phyloP scores from a whole-genome alignment of 2,113 vertebrate species.

The Urocolius indicus region DNA sequence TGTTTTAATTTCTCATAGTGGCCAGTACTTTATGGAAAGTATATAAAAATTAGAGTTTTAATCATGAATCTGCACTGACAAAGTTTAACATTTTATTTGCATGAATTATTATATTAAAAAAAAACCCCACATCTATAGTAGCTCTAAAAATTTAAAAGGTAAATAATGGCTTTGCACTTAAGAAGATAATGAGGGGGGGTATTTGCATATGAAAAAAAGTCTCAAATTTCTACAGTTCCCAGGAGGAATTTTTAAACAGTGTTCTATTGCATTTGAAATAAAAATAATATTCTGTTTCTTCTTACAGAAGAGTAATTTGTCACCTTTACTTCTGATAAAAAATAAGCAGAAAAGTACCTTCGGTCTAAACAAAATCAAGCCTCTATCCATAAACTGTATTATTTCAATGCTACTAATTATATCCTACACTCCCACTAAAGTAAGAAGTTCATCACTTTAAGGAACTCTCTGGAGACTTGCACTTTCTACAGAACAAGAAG shows the following conservation, averaged over 20 bases:
- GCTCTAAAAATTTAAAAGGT: background rate
- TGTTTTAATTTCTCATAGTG: background rate
- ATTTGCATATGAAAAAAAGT: background rate
- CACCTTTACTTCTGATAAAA: background rate
- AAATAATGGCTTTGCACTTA: background rate
- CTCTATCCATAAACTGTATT: background rate
- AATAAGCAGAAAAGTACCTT: background rate
- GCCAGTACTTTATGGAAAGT: background rate
- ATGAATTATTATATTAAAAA: background rate
- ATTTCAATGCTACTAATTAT: background rate
- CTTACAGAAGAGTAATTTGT: background rate
- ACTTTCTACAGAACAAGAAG: background rate
- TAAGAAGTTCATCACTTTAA: background rate
- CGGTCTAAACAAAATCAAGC: background rate
- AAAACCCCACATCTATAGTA: fast-evolving
- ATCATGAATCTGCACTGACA: background rate
- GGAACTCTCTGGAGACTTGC: background rate
- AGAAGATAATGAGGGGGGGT: background rate
- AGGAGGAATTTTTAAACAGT: background rate
- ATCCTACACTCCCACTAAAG: background rate
- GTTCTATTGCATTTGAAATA: background rate
- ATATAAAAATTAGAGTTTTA: background rate
- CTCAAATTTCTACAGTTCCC: background rate
- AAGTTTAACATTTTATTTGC: background rate
- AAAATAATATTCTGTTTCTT: background rate